Evolutionary conservation across 2,888 invertebrate species (phyloP).

Genomic region (Mesorhabditis belari): DNA sequence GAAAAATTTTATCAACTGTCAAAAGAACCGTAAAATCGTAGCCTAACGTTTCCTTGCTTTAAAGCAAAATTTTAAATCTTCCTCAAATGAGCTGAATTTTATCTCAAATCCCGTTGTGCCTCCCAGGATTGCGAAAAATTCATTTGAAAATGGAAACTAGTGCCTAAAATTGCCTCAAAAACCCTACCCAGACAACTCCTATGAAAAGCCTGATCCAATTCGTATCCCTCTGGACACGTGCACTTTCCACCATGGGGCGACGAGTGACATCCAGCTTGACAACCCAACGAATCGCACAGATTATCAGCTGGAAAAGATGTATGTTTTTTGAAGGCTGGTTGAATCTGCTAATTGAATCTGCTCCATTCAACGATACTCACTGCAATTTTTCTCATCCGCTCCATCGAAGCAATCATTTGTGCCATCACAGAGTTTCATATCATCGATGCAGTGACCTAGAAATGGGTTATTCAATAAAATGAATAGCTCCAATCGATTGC

Average conservation of each 20-base stretch:
- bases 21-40: too few relatives aligned
- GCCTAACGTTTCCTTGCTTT: too few relatives aligned
- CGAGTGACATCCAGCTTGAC: slow-evolving; percentile 83
- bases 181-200: slow-evolving; percentile 70
- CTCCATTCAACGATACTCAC: slow-evolving; percentile 21
- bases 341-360: neutral
- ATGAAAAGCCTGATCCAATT: slow-evolving; percentile 72
- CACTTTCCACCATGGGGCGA: slow-evolving; percentile 70
- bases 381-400: slow-evolving; percentile 69
- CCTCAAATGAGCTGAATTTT: too few relatives aligned
- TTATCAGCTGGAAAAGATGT: slow-evolving; percentile 62
- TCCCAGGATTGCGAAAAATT: too few relatives aligned
- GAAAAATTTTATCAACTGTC: too few relatives aligned
- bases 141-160: too few relatives aligned
- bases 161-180: neutral
- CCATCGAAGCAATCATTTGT: slow-evolving; percentile 93
- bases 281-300: slow-evolving; percentile 76
- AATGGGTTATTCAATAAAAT: too few relatives aligned
- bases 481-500: too few relatives aligned
- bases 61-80: too few relatives aligned
- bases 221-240: slow-evolving; percentile 77
- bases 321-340: neutral
- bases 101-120: too few relatives aligned
- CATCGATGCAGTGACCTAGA: slow-evolving; percentile 79
- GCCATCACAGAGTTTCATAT: slow-evolving; percentile 87